Evolutionary conservation across 2,113 vertebrate genomes (phyloP).

Genomic region (Colossoma macropomum): DNA sequence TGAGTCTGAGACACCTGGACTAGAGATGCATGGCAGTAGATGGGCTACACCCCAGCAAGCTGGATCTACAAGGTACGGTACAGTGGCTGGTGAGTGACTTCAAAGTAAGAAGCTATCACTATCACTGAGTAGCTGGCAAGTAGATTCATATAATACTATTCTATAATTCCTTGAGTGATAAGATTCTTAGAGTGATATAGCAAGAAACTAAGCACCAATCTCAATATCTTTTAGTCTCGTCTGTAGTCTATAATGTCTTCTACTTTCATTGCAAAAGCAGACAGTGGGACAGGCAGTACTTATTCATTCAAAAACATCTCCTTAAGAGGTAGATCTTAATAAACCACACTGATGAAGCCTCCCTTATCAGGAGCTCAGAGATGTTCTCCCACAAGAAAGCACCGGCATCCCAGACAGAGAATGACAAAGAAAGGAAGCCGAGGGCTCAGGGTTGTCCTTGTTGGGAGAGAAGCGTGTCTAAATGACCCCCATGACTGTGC

Average conservation of each 20-base stretch:
- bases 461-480: slow-evolving; percentile 35
- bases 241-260: background rate
- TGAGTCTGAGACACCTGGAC: no score
- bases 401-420: background rate
- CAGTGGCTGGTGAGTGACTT: no score
- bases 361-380: background rate
- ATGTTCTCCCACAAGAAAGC: slow-evolving; percentile 11
- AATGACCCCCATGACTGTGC: slow-evolving; percentile 47
- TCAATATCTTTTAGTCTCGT: background rate
- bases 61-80: no score
- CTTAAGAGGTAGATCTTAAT: background rate
- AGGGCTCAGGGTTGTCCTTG: slow-evolving; percentile 8
- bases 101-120: no score
- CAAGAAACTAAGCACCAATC: background rate
- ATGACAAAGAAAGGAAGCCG: slow-evolving; percentile 26
- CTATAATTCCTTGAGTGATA: no score
- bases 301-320: background rate
- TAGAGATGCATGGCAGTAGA: no score
- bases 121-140: no score
- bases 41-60: no score
- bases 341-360: background rate
- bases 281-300: no score
- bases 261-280: background rate
- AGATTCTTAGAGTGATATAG: background rate
- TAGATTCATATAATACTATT: no score